Percentiles rank a stretch among this genome's conserved stretches.
Conservation (phyloP, 1,140 invertebrate species). For the Scylla paramamosain region DNA sequence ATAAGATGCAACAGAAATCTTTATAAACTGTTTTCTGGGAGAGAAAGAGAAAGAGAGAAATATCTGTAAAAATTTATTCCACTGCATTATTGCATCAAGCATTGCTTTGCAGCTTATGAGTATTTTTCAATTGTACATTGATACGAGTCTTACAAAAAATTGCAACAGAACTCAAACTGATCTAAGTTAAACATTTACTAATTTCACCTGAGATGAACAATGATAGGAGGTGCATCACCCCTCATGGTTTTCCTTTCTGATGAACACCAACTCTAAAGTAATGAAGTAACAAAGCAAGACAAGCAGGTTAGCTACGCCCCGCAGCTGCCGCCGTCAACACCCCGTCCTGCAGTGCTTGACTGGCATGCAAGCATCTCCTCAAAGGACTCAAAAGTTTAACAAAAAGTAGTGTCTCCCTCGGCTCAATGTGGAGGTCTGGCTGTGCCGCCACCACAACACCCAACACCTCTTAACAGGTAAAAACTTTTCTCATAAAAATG, state of each 20-base stretch:
- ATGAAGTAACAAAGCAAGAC: background rate
- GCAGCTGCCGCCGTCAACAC: background rate
- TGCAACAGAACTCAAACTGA: slow-evolving; percentile 2
- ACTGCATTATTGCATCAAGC: slow-evolving; percentile 22
- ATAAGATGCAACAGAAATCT: too few species aligned
- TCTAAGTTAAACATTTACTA: slow-evolving; percentile 15
- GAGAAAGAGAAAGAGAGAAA: background rate
- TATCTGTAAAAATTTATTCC: background rate
- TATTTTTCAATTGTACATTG: background rate
- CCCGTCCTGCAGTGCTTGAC: too few species aligned
- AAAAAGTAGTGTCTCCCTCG: background rate
- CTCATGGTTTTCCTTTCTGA: background rate
- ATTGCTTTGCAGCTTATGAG: background rate
- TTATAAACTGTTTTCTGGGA: background rate
- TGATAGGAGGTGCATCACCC: background rate
- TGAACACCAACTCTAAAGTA: background rate
- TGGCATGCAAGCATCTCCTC: background rate
- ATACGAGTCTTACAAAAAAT: background rate
- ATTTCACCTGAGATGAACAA: background rate
- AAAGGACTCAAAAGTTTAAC: background rate
- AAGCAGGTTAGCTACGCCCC: background rate
- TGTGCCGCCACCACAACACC: background rate
- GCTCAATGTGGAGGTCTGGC: background rate
- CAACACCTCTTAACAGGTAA: background rate
- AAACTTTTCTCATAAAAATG: background rate